These are phyloP conservation scores for Manis javanica DNA, from an alignment of 2,797 vertebrate species.

Conservation along the genomic window DNA sequence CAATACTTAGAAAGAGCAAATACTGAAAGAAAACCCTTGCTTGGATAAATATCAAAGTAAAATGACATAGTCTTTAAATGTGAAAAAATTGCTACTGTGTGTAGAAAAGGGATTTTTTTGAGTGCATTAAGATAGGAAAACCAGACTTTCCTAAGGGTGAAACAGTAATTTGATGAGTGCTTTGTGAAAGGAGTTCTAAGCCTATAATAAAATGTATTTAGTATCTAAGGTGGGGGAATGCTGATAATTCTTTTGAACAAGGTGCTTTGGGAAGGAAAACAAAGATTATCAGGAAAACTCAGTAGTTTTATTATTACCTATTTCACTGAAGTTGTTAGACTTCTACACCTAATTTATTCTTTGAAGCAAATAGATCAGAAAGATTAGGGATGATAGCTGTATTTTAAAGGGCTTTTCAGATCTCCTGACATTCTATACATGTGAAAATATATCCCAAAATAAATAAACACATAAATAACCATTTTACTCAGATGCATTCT, in stretches of 20 bases:
- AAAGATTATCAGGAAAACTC: constrained; percentile 39
- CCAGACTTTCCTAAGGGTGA: constrained; percentile 19
- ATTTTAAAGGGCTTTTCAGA: background rate
- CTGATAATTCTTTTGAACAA: background rate
- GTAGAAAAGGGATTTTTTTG: background rate
- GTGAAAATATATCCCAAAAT: background rate
- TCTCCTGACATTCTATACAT: background rate
- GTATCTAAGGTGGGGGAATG: background rate
- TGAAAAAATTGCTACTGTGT: background rate
- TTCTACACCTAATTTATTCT: constrained; percentile 48
- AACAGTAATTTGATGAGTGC: constrained; percentile 37
- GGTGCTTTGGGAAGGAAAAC: background rate
- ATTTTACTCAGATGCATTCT: background rate
- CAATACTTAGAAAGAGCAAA: background rate
- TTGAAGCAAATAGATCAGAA: constrained; percentile 50
- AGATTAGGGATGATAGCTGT: background rate
- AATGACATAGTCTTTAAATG: constrained; percentile 20
- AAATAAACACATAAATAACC: background rate
- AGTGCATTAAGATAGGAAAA: constrained; percentile 12
- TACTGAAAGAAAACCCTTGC: background rate
- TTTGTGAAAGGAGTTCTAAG: constrained; percentile 44
- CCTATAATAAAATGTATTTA: constrained; percentile 44
- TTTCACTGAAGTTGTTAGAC: constrained; percentile 17
- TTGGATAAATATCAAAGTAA: constrained; percentile 49
- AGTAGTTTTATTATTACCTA: constrained; percentile 15